Evolutionary conservation across 2,888 invertebrate species (phyloP), one percentile per base, ranked within the genome.

Genomic region (Orthonevra nobilis): DNA sequence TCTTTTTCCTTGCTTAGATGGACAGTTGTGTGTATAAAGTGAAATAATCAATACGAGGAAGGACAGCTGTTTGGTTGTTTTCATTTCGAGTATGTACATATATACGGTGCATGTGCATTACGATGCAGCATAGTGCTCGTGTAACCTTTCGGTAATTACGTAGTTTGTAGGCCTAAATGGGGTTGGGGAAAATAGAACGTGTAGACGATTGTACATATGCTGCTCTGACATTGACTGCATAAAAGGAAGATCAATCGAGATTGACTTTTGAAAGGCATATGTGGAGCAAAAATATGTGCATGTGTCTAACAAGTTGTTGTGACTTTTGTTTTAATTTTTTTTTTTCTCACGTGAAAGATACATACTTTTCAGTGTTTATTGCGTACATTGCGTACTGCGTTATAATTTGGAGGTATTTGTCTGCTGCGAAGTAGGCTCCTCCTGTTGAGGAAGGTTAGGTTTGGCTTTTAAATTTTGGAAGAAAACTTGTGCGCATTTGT

Each of bases 1-100:
- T 34, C 14, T 44, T 17, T 60, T 32, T 32, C 0, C 10, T n/a
- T 48, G 19, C 32, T 26, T 48, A 63, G 14, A 63, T 20, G 54
- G n/a, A 54, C 20, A 38, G 10, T 34, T 56, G 12, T 20, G n/a
- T 15, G 5, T 15, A 42, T 19, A 15, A n/a, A 10, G 30, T 17
- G n/a, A 32, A 34, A 77, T 66, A 77, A 77, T 77, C 77, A 70
- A 77, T 77, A 77, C 15, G 34, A 54, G 32, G 70, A 77, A 77
- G 77, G 77, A 77, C 77, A 77, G 77, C 77, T 77, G 70, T 77
- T 64, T 70, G 68, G 69, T 68, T 70, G 77, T 70, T 77, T 64
- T 77, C 64, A 61, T 74, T 74, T 52, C 46, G 10, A 20, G 30
- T 40, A n/a, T 60, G 15, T 38, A 50, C n/a, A n/a, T n/a, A n/a